phyloP scores from a whole-genome alignment of 2,888 invertebrate genomes.

The Ptilodon capucinus region DNA sequence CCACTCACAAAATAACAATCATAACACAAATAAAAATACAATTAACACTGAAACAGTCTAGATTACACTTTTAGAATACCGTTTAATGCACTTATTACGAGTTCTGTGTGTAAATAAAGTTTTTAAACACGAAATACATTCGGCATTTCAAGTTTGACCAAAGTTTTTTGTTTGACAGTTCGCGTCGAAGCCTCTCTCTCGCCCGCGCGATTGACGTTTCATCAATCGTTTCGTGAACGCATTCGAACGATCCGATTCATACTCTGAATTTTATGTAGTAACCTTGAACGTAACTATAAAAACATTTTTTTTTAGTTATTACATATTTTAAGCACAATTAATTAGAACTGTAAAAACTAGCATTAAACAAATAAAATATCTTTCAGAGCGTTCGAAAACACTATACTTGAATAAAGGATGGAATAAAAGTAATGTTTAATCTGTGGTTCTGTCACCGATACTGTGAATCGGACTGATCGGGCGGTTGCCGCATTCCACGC shows the following conservation, averaged over 20 bases:
- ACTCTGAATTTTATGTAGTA: too few relatives aligned
- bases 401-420: neutral
- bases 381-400: neutral
- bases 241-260: constrained; percentile 27
- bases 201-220: constrained; percentile 6
- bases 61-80: constrained; percentile 21
- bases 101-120: constrained; percentile 37
- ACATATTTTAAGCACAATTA: too few relatives aligned
- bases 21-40: constrained; percentile 24
- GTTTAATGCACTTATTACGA: constrained; percentile 29
- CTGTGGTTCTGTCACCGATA: neutral
- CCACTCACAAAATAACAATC: constrained; percentile 32
- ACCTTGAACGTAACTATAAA: too few relatives aligned
- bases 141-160: constrained; percentile 42
- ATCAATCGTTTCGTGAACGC: constrained; percentile 3
- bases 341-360: too few relatives aligned
- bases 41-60: constrained; percentile 18
- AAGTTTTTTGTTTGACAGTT: constrained; percentile 46
- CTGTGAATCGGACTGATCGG: constrained; percentile 24
- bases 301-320: too few relatives aligned
- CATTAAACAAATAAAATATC: too few relatives aligned
- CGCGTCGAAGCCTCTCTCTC: constrained; percentile 38
- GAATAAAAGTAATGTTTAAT: neutral
- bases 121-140: constrained; percentile 36
- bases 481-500: constrained; percentile 42